Conservation (phyloP, 2,113 vertebrate genomes). For the Diphyllodes magnificus region DNA sequence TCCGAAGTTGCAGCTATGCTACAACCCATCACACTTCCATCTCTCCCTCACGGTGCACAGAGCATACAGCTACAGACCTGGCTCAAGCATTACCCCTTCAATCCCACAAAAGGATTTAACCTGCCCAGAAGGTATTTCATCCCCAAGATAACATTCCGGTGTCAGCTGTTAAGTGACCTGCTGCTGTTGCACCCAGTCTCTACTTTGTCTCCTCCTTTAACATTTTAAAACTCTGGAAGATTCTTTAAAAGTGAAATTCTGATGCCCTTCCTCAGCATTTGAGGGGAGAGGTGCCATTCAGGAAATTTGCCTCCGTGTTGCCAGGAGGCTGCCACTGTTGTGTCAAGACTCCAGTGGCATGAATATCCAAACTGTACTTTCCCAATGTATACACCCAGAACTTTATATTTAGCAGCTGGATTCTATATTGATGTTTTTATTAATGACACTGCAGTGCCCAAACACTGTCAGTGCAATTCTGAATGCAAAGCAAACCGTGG, state of each 20-base stretch:
- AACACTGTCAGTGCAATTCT: not conserved
- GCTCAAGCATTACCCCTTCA: not conserved
- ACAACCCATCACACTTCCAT: not conserved
- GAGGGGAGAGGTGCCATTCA: not conserved
- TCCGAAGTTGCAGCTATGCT: not conserved
- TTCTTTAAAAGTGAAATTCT: not conserved
- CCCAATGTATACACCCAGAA: accelerated
- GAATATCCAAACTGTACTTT: accelerated
- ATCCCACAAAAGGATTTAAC: not conserved
- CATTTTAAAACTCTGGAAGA: not conserved
- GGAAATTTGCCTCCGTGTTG: not conserved
- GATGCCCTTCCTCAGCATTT: not conserved
- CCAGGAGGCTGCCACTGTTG: not conserved
- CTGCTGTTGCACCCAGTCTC: not conserved
- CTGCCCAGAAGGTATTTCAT: not conserved
- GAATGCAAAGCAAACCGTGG: not conserved
- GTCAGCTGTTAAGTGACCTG: not conserved
- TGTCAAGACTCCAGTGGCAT: not conserved
- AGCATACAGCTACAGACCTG: too few species aligned
- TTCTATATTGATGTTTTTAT: not conserved
- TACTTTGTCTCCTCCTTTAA: not conserved
- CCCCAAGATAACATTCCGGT: not conserved
- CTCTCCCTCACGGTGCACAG: accelerated
- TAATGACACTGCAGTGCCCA: not conserved
- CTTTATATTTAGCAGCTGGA: not conserved